phyloP scores from a whole-genome alignment of 2,113 vertebrate species.

The Rhineura floridana region DNA sequence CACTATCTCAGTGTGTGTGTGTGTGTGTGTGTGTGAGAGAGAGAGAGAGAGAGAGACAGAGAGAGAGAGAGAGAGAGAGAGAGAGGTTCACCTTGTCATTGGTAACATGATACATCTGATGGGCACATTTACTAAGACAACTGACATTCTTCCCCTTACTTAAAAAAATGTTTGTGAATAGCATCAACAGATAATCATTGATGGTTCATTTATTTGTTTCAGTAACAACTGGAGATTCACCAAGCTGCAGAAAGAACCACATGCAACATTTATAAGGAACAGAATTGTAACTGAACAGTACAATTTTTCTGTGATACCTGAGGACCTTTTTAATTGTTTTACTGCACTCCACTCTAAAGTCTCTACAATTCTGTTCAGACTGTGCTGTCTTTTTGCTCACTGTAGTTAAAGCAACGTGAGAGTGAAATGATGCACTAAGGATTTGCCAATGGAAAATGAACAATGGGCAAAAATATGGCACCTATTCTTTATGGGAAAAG shows the following conservation, averaged over 20 bases:
- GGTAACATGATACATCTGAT: not conserved
- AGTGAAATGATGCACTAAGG: not conserved
- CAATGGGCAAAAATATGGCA: not conserved
- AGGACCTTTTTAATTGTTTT: not conserved
- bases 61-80: no score
- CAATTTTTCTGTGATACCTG: not conserved
- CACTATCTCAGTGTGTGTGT: not conserved
- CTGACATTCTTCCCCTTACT: not conserved
- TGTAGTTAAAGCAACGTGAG: not conserved
- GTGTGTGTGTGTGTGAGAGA: not conserved
- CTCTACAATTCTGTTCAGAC: not conserved
- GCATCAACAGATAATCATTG: not conserved
- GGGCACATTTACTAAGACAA: not conserved
- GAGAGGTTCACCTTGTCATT: not conserved
- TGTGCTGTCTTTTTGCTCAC: not conserved
- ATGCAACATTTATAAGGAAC: not conserved
- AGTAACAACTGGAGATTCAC: constrained; percentile 10
- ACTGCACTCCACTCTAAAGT: not conserved
- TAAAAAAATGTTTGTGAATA: not conserved
- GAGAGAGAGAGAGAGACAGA: no score
- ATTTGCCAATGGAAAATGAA: not conserved
- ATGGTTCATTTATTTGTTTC: not conserved
- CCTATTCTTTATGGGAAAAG: not conserved
- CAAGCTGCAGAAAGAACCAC: not conserved
- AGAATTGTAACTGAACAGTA: not conserved